These are phyloP conservation scores for Corythornis vintsioides DNA, from an alignment of 2,113 vertebrate species.

Conservation along the genomic window DNA sequence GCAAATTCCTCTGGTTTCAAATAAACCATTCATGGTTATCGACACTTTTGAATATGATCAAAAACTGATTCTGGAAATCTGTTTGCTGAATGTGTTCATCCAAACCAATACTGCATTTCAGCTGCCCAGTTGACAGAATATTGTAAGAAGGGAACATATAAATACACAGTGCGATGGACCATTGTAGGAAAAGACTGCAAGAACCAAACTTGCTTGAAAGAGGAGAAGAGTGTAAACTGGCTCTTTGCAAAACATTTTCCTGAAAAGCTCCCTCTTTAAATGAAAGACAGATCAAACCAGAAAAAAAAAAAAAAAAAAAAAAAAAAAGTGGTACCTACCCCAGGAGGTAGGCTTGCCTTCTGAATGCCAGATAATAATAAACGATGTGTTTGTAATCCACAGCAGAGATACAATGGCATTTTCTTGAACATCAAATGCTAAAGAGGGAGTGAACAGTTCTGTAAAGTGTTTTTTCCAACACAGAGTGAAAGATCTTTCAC, in stretches of 20 bases:
- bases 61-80: slow-evolving; percentile 4
- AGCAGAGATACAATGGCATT: slow-evolving; percentile 44
- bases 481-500: slow-evolving; percentile 17
- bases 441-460: slow-evolving; percentile 10
- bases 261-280: not conserved
- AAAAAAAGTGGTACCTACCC: not conserved
- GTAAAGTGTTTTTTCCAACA: not conserved
- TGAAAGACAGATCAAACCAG: not conserved
- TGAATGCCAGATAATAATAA: slow-evolving; percentile 28
- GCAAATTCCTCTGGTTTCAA: not conserved
- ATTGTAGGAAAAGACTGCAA: not conserved
- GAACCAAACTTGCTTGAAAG: not conserved
- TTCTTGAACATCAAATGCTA: slow-evolving; percentile 38
- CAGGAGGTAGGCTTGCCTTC: slow-evolving; percentile 24
- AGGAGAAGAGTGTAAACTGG: not conserved
- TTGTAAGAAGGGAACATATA: not conserved
- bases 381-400: slow-evolving; percentile 51
- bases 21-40: not conserved
- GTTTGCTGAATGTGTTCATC: not conserved
- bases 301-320: too few relatives aligned
- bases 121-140: not conserved
- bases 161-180: not conserved
- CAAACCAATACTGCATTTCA: not conserved
- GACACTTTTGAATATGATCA: slow-evolving; percentile 21
- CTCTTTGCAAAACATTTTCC: not conserved